Conservation (phyloP, 2,797 vertebrate genomes). For the Enteromius thamalakanensis region DNA sequence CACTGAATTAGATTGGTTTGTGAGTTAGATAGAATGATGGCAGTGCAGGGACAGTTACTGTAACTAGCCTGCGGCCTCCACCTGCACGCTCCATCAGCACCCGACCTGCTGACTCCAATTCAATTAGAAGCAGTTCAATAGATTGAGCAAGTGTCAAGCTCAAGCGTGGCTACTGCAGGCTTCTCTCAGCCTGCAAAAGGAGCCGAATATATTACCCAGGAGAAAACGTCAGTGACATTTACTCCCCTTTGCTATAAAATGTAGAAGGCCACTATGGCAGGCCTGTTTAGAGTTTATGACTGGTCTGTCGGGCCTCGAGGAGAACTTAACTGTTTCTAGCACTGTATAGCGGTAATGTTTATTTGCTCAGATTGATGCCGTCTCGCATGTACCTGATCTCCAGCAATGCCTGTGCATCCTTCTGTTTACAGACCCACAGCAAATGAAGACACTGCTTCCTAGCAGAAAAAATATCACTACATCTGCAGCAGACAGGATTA, state of each 20-base stretch:
- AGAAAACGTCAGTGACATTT: constrained; percentile 22
- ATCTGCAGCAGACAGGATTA: neutral
- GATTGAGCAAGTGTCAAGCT: constrained; percentile 60
- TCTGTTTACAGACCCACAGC: neutral
- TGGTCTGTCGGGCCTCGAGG: constrained; percentile 1
- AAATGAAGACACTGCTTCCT: constrained; percentile 12
- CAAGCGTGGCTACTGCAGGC: constrained; percentile 32
- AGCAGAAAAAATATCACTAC: neutral
- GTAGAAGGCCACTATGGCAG: neutral
- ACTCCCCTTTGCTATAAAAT: constrained; percentile 26
- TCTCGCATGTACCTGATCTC: neutral
- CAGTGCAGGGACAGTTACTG: constrained; percentile 58
- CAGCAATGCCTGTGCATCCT: constrained; percentile 12
- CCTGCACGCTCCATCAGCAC: constrained; percentile 63
- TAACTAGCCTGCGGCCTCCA: constrained; percentile 55
- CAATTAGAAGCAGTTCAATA: constrained; percentile 69
- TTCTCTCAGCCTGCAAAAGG: constrained; percentile 43
- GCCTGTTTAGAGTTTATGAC: constrained; percentile 25
- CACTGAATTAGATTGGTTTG: constrained; percentile 63
- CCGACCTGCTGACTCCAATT: constrained; percentile 56
- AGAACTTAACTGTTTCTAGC: constrained; percentile 1
- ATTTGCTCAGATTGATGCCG: constrained; percentile 16
- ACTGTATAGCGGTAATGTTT: constrained; percentile 21
- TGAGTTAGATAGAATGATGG: constrained; percentile 45
- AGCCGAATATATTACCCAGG: constrained; percentile 11